phyloP scores from a whole-genome alignment of 2,797 vertebrate genomes.

The Artibeus jamaicensis region DNA sequence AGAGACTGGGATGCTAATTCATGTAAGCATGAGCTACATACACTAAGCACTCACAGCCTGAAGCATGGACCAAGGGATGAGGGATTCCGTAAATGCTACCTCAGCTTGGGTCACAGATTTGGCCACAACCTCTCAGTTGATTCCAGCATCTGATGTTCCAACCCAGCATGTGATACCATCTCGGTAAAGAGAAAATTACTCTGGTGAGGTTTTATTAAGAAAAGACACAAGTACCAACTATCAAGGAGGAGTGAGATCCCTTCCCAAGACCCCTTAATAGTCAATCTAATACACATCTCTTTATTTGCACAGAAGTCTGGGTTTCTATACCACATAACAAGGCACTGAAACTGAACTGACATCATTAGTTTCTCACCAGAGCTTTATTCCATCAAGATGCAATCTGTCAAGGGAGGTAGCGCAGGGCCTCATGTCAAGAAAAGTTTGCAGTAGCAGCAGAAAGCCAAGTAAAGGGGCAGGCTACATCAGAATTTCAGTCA shows the following conservation, averaged over 20 bases:
- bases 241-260: background rate
- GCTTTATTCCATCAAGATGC: background rate
- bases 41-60: background rate
- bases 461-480: background rate
- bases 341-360: background rate
- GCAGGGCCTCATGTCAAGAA: background rate
- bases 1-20: background rate
- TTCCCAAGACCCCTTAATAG: background rate
- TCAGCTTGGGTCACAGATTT: background rate
- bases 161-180: background rate
- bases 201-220: background rate
- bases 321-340: background rate
- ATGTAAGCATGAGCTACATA: background rate
- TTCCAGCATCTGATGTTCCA: background rate
- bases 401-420: slow-evolving; percentile 31
- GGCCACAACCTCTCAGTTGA: background rate
- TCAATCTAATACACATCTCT: background rate
- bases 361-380: slow-evolving; percentile 38
- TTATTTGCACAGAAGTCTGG: slow-evolving; percentile 25
- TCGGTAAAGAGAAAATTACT: slow-evolving; percentile 3
- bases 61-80: background rate
- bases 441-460: background rate
- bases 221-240: background rate
- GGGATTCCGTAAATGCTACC: background rate
- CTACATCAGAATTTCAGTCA: background rate